Evolutionary conservation across 2,113 vertebrate species (phyloP), one percentile per base, ranked within the genome.

Genomic region (Leucosticte australis): DNA sequence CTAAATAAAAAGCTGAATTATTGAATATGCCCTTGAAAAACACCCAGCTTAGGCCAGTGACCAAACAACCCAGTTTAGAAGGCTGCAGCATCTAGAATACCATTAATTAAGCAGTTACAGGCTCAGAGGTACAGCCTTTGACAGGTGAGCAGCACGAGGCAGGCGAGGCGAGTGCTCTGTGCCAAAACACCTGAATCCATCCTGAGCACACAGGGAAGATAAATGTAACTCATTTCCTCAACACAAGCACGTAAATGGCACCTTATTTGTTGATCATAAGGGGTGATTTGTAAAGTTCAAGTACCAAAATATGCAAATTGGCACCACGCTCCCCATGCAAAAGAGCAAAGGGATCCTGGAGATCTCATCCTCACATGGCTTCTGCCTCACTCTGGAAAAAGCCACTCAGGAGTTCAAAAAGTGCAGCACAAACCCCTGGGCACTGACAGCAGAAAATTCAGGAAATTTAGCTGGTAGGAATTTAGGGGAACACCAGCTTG

Each of bases 191-290:
- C 90, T 13, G 74, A 73, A 90, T 59, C 70, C 82, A 46, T 13
- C 57, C 77, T 33, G 68, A 44, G 94, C 93, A 41, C 70, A 6
- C 13, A 15, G 83, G 21, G 33, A 62, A 92, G 91, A 93, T 83
- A 93, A 95, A 96, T 70, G 80, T 4, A 95, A 44, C 87, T 95
- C 80, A 52, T 83, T 94, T 95, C 80, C 80, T 79, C 37, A 95
- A 50, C 80, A 77, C 59, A 10, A 39, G 90, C 95, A 92, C 46
- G 59, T 76, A 87, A 95, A 75, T 71, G 94, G 91, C 84, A 90
- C 76, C 69, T 90, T 91, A 88, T 96, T 93, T 97, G 90, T 94
- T 92, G 96, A 96, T 96, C 92, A 74, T 49, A n/a, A 86, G 83
- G 65, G 88, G 86, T 17, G 83, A 97, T 96, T 92, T 95, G 93